phyloP scores from a whole-genome alignment of 2,797 vertebrate species.

The Artibeus lituratus region DNA sequence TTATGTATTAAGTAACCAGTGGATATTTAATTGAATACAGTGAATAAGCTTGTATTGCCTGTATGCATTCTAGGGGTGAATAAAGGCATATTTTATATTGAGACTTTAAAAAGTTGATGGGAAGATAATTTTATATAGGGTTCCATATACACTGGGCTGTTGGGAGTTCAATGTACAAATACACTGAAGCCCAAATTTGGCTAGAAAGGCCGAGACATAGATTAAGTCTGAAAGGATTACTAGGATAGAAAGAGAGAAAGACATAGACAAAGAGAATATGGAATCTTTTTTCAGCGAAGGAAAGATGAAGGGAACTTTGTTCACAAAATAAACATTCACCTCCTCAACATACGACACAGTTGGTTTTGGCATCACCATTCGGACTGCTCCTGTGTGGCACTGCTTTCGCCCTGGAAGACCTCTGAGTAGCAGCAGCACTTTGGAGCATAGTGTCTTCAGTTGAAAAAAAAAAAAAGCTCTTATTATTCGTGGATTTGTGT shows the following conservation, averaged over 20 bases:
- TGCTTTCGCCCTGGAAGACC: background rate
- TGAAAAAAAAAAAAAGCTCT: background rate
- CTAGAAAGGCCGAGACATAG: background rate
- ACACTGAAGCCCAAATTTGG: background rate
- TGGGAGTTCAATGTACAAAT: background rate
- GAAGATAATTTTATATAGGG: background rate
- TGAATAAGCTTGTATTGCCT: background rate
- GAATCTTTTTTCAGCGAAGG: background rate
- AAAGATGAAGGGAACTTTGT: background rate
- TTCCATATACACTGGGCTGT: background rate
- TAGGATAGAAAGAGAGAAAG: background rate
- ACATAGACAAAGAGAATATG: background rate
- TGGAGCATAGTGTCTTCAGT: background rate
- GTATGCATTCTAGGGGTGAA: background rate
- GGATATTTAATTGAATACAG: background rate
- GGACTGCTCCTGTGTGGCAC: background rate
- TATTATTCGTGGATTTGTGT: background rate
- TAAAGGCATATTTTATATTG: background rate
- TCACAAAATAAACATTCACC: background rate
- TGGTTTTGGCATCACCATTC: background rate
- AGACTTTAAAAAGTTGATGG: background rate
- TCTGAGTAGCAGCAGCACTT: no score
- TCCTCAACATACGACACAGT: accelerated
- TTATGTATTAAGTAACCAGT: background rate
- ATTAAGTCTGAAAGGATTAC: background rate